Percentiles rank a stretch among this genome's conserved stretches.
Evolutionary conservation across 2,888 invertebrate genomes (phyloP).

Genomic region (Nomada flava): DNA sequence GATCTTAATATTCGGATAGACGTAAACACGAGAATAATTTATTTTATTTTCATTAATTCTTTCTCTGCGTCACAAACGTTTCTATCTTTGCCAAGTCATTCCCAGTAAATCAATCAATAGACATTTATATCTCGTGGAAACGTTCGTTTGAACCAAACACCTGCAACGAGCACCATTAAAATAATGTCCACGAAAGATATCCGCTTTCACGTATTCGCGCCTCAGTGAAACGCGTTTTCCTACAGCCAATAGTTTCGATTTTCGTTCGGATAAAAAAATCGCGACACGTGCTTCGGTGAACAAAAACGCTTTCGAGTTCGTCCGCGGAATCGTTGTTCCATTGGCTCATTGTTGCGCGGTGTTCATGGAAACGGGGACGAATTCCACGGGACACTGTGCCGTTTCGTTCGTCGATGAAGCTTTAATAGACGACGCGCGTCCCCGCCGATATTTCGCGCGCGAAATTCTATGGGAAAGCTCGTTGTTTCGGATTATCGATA

Average conservation of each 20-base stretch:
- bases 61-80: too few species aligned
- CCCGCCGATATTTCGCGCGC: slow-evolving; percentile 11
- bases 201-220: neutral
- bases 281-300: neutral
- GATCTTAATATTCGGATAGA: too few species aligned
- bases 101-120: too few species aligned
- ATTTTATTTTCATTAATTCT: too few species aligned
- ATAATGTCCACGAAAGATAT: neutral
- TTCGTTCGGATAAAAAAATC: neutral
- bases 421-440: slow-evolving; percentile 8
- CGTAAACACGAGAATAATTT: too few species aligned
- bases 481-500: slow-evolving; percentile 43
- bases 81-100: too few species aligned
- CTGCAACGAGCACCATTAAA: neutral
- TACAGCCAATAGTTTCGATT: neutral
- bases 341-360: neutral
- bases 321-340: slow-evolving; percentile 11
- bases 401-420: slow-evolving; percentile 31
- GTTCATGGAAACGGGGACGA: slow-evolving; percentile 14
- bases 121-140: too few species aligned
- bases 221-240: neutral
- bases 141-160: neutral
- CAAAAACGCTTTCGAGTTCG: neutral
- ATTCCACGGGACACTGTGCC: neutral
- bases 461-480: neutral